These are phyloP conservation scores for Mystacornis crossleyi DNA, from an alignment of 2,113 vertebrate species.

Conservation along the genomic window DNA sequence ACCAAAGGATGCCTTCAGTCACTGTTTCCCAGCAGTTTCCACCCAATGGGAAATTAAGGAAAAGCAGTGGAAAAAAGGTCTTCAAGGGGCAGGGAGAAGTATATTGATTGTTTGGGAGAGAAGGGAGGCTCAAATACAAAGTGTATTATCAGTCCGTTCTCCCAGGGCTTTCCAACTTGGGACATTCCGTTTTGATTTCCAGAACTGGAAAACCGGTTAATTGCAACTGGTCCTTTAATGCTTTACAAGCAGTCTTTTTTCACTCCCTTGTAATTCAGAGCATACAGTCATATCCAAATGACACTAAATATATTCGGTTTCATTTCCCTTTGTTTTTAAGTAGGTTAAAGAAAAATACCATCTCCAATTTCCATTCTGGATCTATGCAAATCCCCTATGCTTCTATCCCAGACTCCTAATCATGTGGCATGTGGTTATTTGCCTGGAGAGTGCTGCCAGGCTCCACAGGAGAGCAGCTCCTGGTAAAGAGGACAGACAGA, in stretches of 20 bases:
- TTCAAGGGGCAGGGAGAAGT: not conserved
- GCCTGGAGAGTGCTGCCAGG: not conserved
- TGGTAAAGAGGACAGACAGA: not conserved
- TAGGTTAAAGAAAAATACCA: constrained; percentile 47
- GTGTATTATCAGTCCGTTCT: not conserved
- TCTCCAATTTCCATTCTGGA: not conserved
- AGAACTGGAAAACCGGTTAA: not conserved
- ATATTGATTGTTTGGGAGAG: not conserved
- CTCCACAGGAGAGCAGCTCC: not conserved
- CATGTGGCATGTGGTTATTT: not conserved
- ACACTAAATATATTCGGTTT: not conserved
- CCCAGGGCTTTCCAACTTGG: not conserved
- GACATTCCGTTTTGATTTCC: not conserved
- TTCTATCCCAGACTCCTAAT: not conserved
- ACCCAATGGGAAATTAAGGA: not conserved
- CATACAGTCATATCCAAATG: not conserved
- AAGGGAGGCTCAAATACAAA: not conserved
- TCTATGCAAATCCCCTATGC: not conserved
- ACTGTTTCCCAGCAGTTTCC: not conserved
- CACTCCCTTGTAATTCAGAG: not conserved
- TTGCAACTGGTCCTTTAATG: not conserved
- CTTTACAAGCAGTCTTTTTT: not conserved
- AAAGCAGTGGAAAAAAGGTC: not conserved
- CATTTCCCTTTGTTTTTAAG: constrained; percentile 46
- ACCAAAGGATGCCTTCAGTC: not conserved